phyloP scores from a whole-genome alignment of 2,113 vertebrate species.

The Ranitomeya imitator region DNA sequence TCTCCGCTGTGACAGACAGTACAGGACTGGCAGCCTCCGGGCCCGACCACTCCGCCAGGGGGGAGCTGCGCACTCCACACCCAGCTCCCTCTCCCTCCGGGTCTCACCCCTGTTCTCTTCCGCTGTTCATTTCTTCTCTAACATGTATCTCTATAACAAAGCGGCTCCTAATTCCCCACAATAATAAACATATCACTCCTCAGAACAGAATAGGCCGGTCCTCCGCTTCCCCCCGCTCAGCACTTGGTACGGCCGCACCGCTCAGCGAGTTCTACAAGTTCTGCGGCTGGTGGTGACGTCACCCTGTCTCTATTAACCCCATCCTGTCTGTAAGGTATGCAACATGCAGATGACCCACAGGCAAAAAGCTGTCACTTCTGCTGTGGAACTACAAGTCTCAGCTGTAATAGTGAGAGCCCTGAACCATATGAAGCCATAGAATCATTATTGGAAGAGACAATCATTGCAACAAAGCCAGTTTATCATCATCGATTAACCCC shows the following conservation, averaged over 20 bases:
- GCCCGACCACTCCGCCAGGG: not conserved
- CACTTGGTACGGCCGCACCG: conserved; percentile 31
- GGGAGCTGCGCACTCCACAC: not conserved
- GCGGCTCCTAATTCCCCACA: not conserved
- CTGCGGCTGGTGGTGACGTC: conserved; percentile 30
- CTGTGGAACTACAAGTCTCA: not conserved
- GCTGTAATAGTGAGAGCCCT: not conserved
- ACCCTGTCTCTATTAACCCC: not conserved
- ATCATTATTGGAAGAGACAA: no score
- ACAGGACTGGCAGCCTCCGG: conserved; percentile 14
- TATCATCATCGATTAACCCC: no score
- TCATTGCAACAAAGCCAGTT: no score
- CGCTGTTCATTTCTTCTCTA: no score
- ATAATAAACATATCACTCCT: not conserved
- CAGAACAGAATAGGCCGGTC: not conserved
- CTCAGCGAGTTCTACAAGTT: not conserved
- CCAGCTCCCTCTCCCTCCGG: not conserved
- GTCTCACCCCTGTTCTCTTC: accelerated
- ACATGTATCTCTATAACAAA: not conserved
- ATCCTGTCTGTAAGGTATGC: not conserved
- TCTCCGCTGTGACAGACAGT: conserved; percentile 2
- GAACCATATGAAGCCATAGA: no score
- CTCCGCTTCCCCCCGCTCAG: not conserved
- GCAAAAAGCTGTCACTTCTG: no score
- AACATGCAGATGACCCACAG: no score